Conservation (phyloP, 2,888 invertebrate genomes). For the Dicranocentrus wangi region DNA sequence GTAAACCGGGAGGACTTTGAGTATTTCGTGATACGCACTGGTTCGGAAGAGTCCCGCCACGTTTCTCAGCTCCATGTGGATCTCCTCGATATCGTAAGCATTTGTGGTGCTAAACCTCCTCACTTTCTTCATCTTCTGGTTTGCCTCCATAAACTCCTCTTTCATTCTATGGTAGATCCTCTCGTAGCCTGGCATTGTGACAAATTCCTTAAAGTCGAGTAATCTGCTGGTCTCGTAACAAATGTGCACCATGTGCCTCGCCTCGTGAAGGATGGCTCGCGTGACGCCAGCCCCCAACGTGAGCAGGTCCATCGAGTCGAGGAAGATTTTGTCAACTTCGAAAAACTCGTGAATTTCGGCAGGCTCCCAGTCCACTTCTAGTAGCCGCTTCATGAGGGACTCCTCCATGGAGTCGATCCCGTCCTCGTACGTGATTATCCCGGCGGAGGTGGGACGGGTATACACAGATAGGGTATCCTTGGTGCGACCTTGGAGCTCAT, state of each 20-base stretch:
- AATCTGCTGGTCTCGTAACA: conserved; percentile 51
- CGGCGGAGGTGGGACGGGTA: background rate
- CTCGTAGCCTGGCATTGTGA: conserved; percentile 29
- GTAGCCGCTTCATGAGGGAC: conserved; percentile 17
- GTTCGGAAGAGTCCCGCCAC: conserved; percentile 45
- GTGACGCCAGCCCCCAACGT: conserved; percentile 43
- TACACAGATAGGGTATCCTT: background rate
- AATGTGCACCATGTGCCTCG: conserved; percentile 45
- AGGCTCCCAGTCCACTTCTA: conserved; percentile 19
- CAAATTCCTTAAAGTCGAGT: conserved; percentile 53
- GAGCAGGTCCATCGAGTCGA: conserved; percentile 50
- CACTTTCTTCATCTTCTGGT: background rate
- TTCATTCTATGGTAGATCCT: conserved; percentile 25
- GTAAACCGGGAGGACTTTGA: conserved; percentile 50
- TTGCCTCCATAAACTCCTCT: conserved; percentile 5
- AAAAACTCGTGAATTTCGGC: conserved; percentile 44
- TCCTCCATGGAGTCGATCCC: conserved; percentile 33
- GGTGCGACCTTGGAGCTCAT: background rate
- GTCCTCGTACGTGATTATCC: conserved; percentile 25
- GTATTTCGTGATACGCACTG: conserved; percentile 52
- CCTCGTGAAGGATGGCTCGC: conserved; percentile 49
- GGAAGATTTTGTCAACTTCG: conserved; percentile 56
- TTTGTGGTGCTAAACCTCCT: background rate
- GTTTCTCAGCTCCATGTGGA: conserved; percentile 39
- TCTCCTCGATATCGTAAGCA: conserved; percentile 46